Evolutionary conservation across 2,888 invertebrate genomes (phyloP).

Genomic region (Zelleria hepariella): DNA sequence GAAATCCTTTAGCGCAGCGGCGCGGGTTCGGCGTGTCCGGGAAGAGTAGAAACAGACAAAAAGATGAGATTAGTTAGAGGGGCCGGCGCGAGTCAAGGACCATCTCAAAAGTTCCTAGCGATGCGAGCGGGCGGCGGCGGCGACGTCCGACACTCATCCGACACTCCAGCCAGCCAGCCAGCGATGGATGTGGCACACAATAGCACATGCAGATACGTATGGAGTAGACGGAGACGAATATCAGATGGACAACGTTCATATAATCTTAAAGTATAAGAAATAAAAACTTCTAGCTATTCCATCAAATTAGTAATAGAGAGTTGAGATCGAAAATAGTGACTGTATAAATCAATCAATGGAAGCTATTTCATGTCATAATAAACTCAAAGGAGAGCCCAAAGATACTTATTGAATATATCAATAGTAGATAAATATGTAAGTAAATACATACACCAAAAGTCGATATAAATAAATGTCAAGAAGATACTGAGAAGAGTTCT

Average conservation of each 20-base stretch:
- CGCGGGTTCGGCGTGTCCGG: constrained; percentile 76
- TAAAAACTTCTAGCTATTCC: constrained; percentile 61
- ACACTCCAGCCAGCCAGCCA: background rate
- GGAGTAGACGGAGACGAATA: constrained; percentile 32
- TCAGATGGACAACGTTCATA: constrained; percentile 48
- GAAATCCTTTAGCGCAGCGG: constrained; percentile 84
- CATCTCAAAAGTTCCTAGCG: constrained; percentile 93
- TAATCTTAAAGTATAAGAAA: constrained; percentile 37
- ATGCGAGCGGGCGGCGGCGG: constrained; percentile 18
- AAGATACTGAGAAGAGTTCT: constrained; percentile 31
- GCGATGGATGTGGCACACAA: constrained; percentile 10
- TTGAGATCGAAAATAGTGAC: constrained; percentile 27
- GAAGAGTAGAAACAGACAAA: constrained; percentile 80
- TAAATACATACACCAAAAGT: constrained; percentile 16
- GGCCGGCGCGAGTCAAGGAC: constrained; percentile 79
- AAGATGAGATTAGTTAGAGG: constrained; percentile 73
- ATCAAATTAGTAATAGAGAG: constrained; percentile 56
- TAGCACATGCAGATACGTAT: constrained; percentile 58
- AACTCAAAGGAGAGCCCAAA: background rate
- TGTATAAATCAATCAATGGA: constrained; percentile 2
- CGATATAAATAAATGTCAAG: constrained; percentile 26
- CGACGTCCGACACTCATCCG: background rate
- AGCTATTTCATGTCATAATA: constrained; percentile 4
- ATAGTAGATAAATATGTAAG: constrained; percentile 13
- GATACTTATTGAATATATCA: constrained; percentile 12